Conservation (phyloP, 2,888 invertebrate species). For the Dascillus cervinus region DNA sequence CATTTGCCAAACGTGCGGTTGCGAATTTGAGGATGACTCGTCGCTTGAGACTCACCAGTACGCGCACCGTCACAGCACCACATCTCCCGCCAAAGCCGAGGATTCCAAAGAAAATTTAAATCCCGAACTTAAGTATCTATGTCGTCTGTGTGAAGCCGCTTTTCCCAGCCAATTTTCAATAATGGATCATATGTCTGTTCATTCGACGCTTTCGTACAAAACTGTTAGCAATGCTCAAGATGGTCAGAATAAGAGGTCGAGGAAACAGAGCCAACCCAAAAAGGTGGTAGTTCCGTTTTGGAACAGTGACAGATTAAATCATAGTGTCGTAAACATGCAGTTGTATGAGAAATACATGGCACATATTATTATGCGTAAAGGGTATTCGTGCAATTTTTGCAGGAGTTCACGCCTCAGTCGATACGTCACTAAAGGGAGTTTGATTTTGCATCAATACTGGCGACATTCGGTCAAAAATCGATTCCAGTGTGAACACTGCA, state of each 20-base stretch:
- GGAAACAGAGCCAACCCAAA: conserved; percentile 48
- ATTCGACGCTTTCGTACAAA: conserved; percentile 37
- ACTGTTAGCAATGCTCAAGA: conserved; percentile 30
- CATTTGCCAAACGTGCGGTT: conserved; percentile 47
- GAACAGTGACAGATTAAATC: conserved; percentile 32
- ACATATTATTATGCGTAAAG: conserved; percentile 33
- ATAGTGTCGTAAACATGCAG: conserved; percentile 25
- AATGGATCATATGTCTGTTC: conserved; percentile 44
- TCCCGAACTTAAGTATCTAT: conserved; percentile 40
- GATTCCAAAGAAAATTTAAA: conserved; percentile 41
- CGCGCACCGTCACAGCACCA: conserved; percentile 41
- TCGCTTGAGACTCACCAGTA: conserved; percentile 45
- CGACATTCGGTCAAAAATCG: conserved; percentile 39
- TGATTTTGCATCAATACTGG: conserved; percentile 47
- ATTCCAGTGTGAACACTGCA: conserved; percentile 46
- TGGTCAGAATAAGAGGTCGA: conserved; percentile 31
- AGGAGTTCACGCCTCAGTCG: conserved; percentile 37
- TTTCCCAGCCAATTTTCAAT: conserved; percentile 43
- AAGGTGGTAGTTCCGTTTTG: conserved; percentile 40
- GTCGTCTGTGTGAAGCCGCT: conserved; percentile 42
- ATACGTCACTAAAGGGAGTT: conserved; percentile 42
- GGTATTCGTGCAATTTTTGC: conserved; percentile 36
- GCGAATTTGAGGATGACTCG: conserved; percentile 47
- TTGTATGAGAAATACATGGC: conserved; percentile 38
- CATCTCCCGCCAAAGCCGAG: conserved; percentile 45